phyloP scores from a whole-genome alignment of 92 coral and sea anemone genomes.

The Palythoa caribaeorum region DNA sequence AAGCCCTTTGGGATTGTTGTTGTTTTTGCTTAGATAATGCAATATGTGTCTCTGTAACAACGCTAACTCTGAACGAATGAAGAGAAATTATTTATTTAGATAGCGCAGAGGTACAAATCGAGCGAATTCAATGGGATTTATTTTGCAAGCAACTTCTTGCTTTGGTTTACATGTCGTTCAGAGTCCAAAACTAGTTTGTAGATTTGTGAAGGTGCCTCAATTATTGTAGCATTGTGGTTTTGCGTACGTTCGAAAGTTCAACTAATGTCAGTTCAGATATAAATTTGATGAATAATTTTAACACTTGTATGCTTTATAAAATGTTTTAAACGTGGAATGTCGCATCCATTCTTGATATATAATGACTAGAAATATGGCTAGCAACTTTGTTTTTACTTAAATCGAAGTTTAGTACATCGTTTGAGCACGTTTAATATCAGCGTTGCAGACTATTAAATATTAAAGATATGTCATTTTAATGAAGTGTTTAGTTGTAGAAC shows the following conservation, averaged over 20 bases:
- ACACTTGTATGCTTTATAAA: too few species aligned
- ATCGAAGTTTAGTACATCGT: neutral
- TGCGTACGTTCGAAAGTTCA: neutral
- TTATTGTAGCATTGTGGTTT: neutral
- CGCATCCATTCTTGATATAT: neutral
- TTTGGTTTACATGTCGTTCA: too few species aligned
- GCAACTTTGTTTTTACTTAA: neutral
- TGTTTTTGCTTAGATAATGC: neutral
- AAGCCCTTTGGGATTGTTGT: neutral
- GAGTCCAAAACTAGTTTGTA: neutral
- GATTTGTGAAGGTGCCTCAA: neutral
- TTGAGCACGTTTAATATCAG: neutral
- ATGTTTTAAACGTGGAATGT: neutral
- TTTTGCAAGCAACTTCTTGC: neutral
- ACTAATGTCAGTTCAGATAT: neutral
- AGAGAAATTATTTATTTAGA: too few species aligned
- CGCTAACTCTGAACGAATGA: too few species aligned
- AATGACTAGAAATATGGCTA: neutral
- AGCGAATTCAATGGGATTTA: too few species aligned
- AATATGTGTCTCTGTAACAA: neutral
- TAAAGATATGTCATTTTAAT: neutral
- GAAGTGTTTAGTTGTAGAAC: neutral
- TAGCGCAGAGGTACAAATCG: too few species aligned
- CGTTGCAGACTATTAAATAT: neutral
- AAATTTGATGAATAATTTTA: neutral